Evolutionary conservation across 2,797 vertebrate species (phyloP), one percentile per base, ranked within the genome.

Genomic region (Enteromius unitaeniatus): DNA sequence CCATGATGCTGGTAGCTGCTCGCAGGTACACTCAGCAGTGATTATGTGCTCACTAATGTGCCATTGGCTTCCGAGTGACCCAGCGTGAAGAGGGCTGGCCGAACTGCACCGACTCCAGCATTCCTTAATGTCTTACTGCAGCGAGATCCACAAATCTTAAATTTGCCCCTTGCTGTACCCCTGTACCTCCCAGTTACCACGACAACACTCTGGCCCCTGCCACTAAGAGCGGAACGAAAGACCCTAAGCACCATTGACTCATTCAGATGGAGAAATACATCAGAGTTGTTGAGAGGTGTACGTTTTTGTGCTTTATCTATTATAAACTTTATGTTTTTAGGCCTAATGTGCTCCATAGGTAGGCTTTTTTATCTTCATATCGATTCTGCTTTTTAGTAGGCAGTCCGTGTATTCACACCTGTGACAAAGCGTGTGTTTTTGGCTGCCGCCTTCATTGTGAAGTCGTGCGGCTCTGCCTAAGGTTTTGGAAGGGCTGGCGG

Each of bases 321-420:
- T 9, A 64, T 11, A 69, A 53, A 49, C 15, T n/a, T 31, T 47
- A 23, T 58, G 23, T 49, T 64, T 78, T 77, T 13, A 28, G 40
- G 3, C 9, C 58, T 65, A 31, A 65, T 65, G 76, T n/a, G 28
- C 72, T 45, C 15, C 81, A 49, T 21, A 69, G 58, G 78, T 31
- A 55, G 68, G 78, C 28, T 17, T 77, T 73, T 26, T 67, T 42
- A 62, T 79, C 40, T 78, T 62, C 13, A 55, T 84, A 64, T 80
- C 3, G 47, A 73, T 81, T 55, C 6, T 83, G 73, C 42, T 47
- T n/a, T 55, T 83, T 34, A 64, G 34, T 47, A 42, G 17, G 69
- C 72, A 60, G 78, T 86, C 83, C 85, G 78, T 88, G 88, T 89
- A 88, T 89, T 89, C 86, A 69, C 90, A 89, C 85, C 87, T 90